Evolutionary conservation across 2,113 vertebrate species (phyloP), one percentile per base, ranked within the genome.

Genomic region (Mastomys coucha): DNA sequence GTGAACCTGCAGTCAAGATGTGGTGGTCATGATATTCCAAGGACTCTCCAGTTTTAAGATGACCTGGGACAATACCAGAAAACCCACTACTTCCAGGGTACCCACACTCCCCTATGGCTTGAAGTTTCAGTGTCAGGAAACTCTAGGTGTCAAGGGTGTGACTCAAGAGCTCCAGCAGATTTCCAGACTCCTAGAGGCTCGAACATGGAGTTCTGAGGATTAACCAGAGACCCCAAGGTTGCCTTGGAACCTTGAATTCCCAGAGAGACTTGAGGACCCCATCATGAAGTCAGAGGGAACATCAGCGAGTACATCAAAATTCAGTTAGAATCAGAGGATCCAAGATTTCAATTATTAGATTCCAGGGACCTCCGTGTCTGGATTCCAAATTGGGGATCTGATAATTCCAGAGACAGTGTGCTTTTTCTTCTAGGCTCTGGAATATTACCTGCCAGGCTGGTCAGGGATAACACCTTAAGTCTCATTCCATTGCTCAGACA

Each of bases 401-500:
- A 16, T 72, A 56, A 60, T 24, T n/a, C 69, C 12, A 16, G 53
- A 60, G 51, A n/a, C 7, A 36, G 10, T 13, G 49, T 3, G 10
- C 60, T 14, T 53, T 4, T 0, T 4, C 12, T 4, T 3, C 13
- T 0, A 31, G 1, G 31, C 28, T 22, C 19, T 2, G 4, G 69
- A 20, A 17, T 19, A 93, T 96, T 81, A 97, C 98, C 97, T 96
- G 85, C 65, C 45, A 53, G 45, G 11, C 84, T 86, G 63, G 0
- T 84, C 24, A 0, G 95, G 93, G 39, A 97, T n/a, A 0, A 45
- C 7, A 0, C 96, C 97, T 8, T 78, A 9, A 98, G 77, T 28
- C 89, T 90, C 53, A 97, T 13, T 80, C 97, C 96, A 0, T 42
- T 53, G 26, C 95, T 96, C 0, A 76, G 51, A 2, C 2, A 78